These are phyloP conservation scores for Corythornis cristatus DNA, from an alignment of 2,113 vertebrate genomes.

Conservation along the genomic window DNA sequence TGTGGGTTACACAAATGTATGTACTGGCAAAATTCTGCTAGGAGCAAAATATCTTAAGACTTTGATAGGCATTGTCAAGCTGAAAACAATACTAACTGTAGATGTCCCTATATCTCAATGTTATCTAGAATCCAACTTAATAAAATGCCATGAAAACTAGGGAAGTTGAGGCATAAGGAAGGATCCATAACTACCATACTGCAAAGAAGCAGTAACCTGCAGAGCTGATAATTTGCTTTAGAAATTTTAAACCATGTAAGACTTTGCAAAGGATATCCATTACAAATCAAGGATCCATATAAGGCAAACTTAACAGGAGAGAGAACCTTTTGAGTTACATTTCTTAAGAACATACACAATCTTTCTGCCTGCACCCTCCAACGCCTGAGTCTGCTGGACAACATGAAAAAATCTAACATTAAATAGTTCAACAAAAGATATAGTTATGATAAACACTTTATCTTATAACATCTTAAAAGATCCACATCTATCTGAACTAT, in stretches of 20 bases:
- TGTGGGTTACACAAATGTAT: background rate
- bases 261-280: too few relatives aligned
- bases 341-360: too few relatives aligned
- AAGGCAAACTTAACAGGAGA: too few relatives aligned
- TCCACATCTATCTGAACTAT: background rate
- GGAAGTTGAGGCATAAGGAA: background rate
- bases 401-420: too few relatives aligned
- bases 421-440: too few relatives aligned
- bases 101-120: background rate
- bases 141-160: accelerated
- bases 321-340: too few relatives aligned
- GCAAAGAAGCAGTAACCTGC: too few relatives aligned
- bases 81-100: background rate
- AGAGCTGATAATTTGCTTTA: too few relatives aligned
- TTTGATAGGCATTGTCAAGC: background rate
- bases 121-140: background rate
- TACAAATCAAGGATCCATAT: too few relatives aligned
- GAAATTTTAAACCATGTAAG: background rate
- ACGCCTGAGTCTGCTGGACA: too few relatives aligned
- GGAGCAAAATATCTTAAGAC: background rate
- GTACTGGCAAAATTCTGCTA: background rate
- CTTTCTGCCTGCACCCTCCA: too few relatives aligned
- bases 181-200: too few relatives aligned
- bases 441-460: background rate
- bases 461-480: background rate